Percentiles rank a stretch among this genome's conserved stretches.
These are phyloP conservation scores for Diadegma fenestrale DNA, from an alignment of 2,888 invertebrate genomes.

Conservation along the genomic window DNA sequence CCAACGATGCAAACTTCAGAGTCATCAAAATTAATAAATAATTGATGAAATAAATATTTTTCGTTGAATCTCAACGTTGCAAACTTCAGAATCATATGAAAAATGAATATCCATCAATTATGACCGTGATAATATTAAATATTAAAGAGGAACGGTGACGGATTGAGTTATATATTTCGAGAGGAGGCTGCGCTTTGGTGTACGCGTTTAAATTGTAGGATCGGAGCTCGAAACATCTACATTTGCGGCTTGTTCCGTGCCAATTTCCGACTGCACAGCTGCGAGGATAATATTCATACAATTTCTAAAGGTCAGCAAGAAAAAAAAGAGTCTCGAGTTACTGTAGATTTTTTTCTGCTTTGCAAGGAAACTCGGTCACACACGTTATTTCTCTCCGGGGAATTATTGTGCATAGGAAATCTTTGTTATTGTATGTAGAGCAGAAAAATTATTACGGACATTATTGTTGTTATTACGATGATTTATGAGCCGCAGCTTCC, in stretches of 20 bases:
- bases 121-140: neutral
- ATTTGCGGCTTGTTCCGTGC: neutral
- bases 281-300: slow-evolving; percentile 28
- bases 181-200: slow-evolving; percentile 8
- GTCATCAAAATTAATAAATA: no score
- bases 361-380: slow-evolving; percentile 29
- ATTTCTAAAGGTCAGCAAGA: slow-evolving; percentile 47
- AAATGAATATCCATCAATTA: neutral
- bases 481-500: slow-evolving; percentile 7
- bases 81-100: no score
- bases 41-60: no score
- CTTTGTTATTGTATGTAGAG: slow-evolving; percentile 14
- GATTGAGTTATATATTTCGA: slow-evolving; percentile 22
- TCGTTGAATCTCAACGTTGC: no score
- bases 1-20: no score
- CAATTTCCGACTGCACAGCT: slow-evolving; percentile 39
- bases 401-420: neutral
- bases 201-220: slow-evolving; percentile 30
- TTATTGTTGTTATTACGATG: slow-evolving; percentile 14
- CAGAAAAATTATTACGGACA: slow-evolving; percentile 31
- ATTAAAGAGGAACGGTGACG: neutral
- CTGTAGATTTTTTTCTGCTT: neutral
- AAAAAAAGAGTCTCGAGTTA: slow-evolving; percentile 8
- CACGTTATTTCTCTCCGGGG: slow-evolving; percentile 21
- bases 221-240: slow-evolving; percentile 7